These are phyloP conservation scores for Sitodiplosis mosellana DNA, from an alignment of 1,140 invertebrate genomes.

Conservation along the genomic window DNA sequence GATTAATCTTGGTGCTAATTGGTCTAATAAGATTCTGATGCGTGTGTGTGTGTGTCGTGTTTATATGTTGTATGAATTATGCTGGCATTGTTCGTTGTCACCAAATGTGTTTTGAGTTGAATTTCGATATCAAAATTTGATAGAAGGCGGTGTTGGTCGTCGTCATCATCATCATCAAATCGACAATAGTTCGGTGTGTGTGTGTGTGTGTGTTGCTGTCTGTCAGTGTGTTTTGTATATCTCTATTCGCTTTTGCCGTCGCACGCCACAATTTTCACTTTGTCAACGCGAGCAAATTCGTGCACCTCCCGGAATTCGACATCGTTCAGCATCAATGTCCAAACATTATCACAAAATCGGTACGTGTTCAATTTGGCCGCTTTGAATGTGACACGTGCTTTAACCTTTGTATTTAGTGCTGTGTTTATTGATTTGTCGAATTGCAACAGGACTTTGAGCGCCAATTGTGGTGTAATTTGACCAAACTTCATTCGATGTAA, in stretches of 20 bases:
- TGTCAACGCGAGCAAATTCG: conserved; percentile 86
- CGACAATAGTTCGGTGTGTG: too few species aligned
- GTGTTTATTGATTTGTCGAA: conserved; percentile 96
- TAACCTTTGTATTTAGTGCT: conserved; percentile 80
- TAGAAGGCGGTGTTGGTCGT: too few species aligned
- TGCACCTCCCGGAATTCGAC: conserved; percentile 95
- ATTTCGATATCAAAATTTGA: too few species aligned
- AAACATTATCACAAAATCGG: conserved; percentile 99
- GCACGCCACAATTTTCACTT: conserved; percentile 98
- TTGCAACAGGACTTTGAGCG: conserved; percentile 81
- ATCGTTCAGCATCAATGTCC: conserved; percentile 94
- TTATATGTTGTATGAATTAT: too few species aligned
- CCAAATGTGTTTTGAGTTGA: too few species aligned
- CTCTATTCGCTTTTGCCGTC: conserved; percentile 87
- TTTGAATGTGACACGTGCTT: conserved; percentile 86
- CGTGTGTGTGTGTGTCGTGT: too few species aligned
- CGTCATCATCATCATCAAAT: too few species aligned
- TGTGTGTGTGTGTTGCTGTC: too few species aligned
- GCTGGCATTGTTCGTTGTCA: too few species aligned
- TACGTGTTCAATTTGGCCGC: conserved; percentile 95
- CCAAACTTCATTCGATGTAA: conserved; percentile 59
- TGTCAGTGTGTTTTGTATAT: too few species aligned
- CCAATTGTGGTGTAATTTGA: conserved; percentile 83
- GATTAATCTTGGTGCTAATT: too few species aligned
- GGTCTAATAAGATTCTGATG: too few species aligned